Conservation (phyloP, 2,113 vertebrate species). For the Corythornis cristatus region DNA sequence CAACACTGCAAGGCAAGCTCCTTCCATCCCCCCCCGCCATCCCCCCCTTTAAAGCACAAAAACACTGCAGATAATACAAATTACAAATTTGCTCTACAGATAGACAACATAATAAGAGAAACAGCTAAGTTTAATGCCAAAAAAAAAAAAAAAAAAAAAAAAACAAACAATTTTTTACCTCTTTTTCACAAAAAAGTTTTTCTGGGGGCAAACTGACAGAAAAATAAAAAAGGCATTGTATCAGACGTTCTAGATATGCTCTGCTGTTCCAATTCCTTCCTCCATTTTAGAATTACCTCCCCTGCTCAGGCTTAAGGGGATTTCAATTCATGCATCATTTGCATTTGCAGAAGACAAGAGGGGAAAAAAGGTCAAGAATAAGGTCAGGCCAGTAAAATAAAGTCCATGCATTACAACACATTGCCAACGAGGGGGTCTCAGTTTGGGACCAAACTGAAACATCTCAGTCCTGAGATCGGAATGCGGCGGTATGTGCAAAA, state of each 20-base stretch:
- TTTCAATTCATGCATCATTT: constrained; percentile 60
- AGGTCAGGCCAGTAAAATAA: constrained; percentile 46
- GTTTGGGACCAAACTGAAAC: constrained; percentile 34
- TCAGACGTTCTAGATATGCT: constrained; percentile 71
- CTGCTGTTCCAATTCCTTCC: constrained; percentile 55
- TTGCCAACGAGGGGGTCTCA: constrained; percentile 11
- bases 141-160: constrained; percentile 5
- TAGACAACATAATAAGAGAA: neutral
- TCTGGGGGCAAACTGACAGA: constrained; percentile 86
- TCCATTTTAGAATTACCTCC: constrained; percentile 67
- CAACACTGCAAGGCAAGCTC: neutral
- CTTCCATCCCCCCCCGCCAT: neutral
- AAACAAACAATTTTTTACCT: constrained; percentile 78
- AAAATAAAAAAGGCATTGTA: constrained; percentile 78
- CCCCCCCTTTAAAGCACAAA: neutral
- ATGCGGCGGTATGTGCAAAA: neutral
- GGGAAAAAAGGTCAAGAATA: constrained; percentile 46
- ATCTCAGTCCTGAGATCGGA: neutral
- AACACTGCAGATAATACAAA: neutral
- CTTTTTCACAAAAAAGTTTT: constrained; percentile 88
- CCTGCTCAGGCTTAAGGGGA: constrained; percentile 61
- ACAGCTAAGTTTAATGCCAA: constrained; percentile 22
- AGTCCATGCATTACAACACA: constrained; percentile 50
- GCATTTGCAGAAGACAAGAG: constrained; percentile 54
- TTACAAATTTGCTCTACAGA: neutral